Percentiles rank a stretch among this genome's conserved stretches.
These are phyloP conservation scores for Brachypterus glaber DNA, from an alignment of 2,888 invertebrate genomes.

Conservation along the genomic window DNA sequence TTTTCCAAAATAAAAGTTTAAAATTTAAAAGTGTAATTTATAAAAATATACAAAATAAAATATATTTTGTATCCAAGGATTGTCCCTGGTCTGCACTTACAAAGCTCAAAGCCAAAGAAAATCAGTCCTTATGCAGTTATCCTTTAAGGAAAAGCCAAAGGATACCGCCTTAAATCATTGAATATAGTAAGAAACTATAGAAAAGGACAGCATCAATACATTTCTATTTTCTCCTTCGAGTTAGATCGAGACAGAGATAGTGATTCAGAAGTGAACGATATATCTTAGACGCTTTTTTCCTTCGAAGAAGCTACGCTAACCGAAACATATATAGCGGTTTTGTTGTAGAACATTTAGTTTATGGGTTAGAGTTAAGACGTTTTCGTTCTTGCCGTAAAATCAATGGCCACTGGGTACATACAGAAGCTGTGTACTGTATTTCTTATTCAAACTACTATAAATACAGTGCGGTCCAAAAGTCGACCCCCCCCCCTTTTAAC, in stretches of 20 bases:
- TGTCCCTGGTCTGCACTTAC: no score
- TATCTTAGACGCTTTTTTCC: conserved; percentile 35
- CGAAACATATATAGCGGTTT: conserved; percentile 42
- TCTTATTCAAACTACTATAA: no score
- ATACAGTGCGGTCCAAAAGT: no score
- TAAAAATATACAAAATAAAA: no score
- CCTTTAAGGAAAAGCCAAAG: neutral
- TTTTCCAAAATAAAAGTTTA: no score
- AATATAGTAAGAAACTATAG: neutral
- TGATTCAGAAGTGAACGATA: conserved; percentile 35
- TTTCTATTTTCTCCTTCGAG: no score
- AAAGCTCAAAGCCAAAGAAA: neutral
- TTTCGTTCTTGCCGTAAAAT: neutral
- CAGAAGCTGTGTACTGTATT: no score
- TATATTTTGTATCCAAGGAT: no score
- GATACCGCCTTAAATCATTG: neutral
- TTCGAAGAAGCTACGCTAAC: conserved; percentile 34
- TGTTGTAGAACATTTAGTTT: conserved; percentile 34
- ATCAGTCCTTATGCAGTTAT: neutral
- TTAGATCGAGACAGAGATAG: conserved; percentile 18
- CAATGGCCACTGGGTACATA: neutral
- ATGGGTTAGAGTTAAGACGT: conserved; percentile 24
- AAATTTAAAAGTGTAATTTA: no score
- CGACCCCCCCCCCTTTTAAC: no score
- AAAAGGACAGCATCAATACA: no score